Percentiles rank a stretch among this genome's conserved stretches.
Evolutionary conservation across 2,888 invertebrate genomes (phyloP).

Genomic region (Noctua comes): DNA sequence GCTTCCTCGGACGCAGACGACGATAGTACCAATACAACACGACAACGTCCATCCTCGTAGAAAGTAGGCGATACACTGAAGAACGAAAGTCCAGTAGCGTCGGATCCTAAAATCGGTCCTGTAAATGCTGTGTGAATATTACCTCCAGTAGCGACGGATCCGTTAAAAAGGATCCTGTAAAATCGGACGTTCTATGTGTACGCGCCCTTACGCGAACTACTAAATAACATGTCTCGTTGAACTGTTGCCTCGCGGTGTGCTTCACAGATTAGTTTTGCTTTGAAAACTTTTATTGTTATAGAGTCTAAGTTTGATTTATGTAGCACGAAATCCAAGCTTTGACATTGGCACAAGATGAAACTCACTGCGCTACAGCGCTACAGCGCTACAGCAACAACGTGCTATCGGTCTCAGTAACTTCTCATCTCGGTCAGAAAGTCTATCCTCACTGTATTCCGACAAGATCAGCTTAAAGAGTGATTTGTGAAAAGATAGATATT

Average conservation of each 20-base stretch:
- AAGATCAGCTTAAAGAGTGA: constrained; percentile 13
- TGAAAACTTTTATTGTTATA: constrained; percentile 1
- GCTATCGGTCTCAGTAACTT: background rate
- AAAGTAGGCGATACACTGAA: no score
- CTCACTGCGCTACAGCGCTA: background rate
- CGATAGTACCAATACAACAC: no score
- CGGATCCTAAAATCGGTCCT: no score
- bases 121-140: no score
- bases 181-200: no score
- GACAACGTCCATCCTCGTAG: no score
- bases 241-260: background rate
- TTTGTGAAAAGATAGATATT: constrained; percentile 21
- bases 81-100: no score
- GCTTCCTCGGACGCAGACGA: no score
- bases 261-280: background rate
- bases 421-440: background rate
- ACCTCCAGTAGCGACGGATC: no score
- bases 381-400: background rate
- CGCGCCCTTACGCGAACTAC: background rate
- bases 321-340: background rate
- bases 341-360: background rate
- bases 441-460: constrained; percentile 3
- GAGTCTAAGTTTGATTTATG: background rate
- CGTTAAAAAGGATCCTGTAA: no score
- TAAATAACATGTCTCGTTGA: constrained; percentile 14